phyloP scores from a whole-genome alignment of 2,888 invertebrate species.

The Drosophila colorata region DNA sequence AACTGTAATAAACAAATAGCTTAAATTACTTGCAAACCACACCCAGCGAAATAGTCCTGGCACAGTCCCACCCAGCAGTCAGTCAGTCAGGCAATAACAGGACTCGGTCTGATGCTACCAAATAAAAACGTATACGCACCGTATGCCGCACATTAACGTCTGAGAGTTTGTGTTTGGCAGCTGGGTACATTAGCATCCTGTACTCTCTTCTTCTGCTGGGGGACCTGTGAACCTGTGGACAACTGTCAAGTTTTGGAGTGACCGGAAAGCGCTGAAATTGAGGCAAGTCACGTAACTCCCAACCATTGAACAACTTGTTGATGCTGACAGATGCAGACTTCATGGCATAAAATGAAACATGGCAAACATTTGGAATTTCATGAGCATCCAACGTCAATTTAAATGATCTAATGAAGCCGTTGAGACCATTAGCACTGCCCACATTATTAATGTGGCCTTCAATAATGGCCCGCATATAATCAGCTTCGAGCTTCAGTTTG shows the following conservation, averaged over 20 bases:
- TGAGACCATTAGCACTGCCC: slow-evolving; percentile 28
- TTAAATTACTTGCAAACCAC: slow-evolving; percentile 48
- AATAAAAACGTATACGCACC: slow-evolving; percentile 54
- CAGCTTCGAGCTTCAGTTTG: slow-evolving; percentile 4
- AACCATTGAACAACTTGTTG: slow-evolving; percentile 45
- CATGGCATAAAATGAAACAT: slow-evolving; percentile 26
- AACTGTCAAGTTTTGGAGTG: slow-evolving; percentile 15
- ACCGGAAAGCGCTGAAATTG: slow-evolving; percentile 50
- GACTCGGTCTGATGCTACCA: slow-evolving; percentile 12
- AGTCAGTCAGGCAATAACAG: not conserved
- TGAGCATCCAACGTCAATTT: slow-evolving; percentile 54
- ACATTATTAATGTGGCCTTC: slow-evolving; percentile 41
- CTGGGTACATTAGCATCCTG: slow-evolving; percentile 49
- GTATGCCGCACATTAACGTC: slow-evolving; percentile 62
- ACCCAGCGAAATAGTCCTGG: slow-evolving; percentile 13
- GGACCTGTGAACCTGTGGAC: slow-evolving; percentile 6
- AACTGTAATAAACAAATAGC: slow-evolving; percentile 58
- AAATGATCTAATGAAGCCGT: slow-evolving; percentile 68
- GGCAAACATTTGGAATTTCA: slow-evolving; percentile 30
- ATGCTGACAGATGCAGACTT: slow-evolving; percentile 32
- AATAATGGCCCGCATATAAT: slow-evolving; percentile 15
- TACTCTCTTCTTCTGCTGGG: not conserved
- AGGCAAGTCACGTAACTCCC: slow-evolving; percentile 55
- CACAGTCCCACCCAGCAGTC: slow-evolving; percentile 5
- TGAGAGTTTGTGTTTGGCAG: slow-evolving; percentile 12